Base-by-base conservation (phyloP, 2,797 vertebrate species). In the Danio aesculapii region DNA sequence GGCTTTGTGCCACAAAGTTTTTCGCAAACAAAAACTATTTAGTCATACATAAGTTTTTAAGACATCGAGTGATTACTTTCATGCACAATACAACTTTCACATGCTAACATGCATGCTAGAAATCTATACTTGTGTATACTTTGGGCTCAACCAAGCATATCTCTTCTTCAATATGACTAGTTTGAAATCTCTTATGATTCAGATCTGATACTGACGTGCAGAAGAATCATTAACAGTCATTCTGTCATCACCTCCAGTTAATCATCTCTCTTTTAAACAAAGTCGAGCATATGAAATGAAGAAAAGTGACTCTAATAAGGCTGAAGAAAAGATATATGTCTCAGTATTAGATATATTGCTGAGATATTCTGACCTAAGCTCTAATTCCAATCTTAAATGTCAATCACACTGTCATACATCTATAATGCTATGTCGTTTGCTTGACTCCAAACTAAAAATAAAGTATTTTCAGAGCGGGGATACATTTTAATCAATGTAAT, bases 231-330 rank as follows among this genome's bases (percentile, higher is more conserved):
- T 67, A 66, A 81, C n/a, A 75, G 70, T 46, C 52, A 41, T 74
- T 41, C 70, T 78, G 75, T 64, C 69, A 80, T 73, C 79, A 59
- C 69, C 71, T 58, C 62, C 7, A 44, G 62, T 81, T 62, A 75
- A 74, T 81, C 52, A 67, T 74, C 52, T 49, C 49, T 81, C 61
- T 43, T 43, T 61, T 61, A 59, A 49, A 74, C 0, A 6, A 39
- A 46, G 52, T 67, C 53, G 9, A 67, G 50, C 70, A 67, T 9
- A 59, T 12, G 44, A 67, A 81, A 74, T 73, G 78, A 72, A 63
- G 50, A 13, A 81, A 59, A 74, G 53, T 0, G 21, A 81, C 41
- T 66, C 44, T 67, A 80, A 57, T 57, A 81, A 67, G 16, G 61
- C 16, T 55, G 6, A 41, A 66, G 50, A 16, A 58, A 39, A 63